phyloP scores from a whole-genome alignment of 2,888 invertebrate species.

The Peribatodes rhomboidaria region DNA sequence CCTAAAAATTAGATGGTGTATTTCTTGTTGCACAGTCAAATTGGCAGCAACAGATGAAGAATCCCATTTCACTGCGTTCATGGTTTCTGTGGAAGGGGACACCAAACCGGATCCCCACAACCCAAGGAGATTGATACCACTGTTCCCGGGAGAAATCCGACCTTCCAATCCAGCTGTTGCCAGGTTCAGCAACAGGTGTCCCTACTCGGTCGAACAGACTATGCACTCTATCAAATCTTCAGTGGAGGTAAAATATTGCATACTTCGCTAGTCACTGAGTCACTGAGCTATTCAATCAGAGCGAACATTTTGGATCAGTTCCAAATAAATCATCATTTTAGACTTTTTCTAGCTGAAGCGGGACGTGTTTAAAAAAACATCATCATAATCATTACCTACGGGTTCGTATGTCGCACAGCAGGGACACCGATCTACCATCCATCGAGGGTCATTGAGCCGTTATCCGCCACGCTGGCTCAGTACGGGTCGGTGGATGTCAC shows the following conservation, averaged over 20 bases:
- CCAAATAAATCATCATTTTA: too few relatives aligned
- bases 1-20: too few relatives aligned
- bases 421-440: too few relatives aligned
- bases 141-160: conserved; percentile 70
- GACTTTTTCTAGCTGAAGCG: too few relatives aligned
- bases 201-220: conserved; percentile 75
- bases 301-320: too few relatives aligned
- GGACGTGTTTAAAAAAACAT: too few relatives aligned
- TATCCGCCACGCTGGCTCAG: too few relatives aligned
- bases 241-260: conserved; percentile 63
- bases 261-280: background rate
- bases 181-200: conserved; percentile 75
- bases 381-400: too few relatives aligned
- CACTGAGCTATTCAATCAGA: too few relatives aligned
- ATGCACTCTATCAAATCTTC: conserved; percentile 64
- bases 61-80: conserved; percentile 72
- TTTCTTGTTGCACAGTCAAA: conserved; percentile 60
- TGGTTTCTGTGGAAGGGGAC: conserved; percentile 80
- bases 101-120: conserved; percentile 69
- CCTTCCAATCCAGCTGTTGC: conserved; percentile 62
- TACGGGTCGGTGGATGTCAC: too few relatives aligned
- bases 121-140: conserved; percentile 62
- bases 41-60: conserved; percentile 68
- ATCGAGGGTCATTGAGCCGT: too few relatives aligned
- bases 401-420: too few relatives aligned